A percentile compares a stretch with the other conserved stretches of the same genome.
These are phyloP conservation scores for Albula goreensis DNA, from an alignment of 2,113 vertebrate genomes.

Conservation along the genomic window DNA sequence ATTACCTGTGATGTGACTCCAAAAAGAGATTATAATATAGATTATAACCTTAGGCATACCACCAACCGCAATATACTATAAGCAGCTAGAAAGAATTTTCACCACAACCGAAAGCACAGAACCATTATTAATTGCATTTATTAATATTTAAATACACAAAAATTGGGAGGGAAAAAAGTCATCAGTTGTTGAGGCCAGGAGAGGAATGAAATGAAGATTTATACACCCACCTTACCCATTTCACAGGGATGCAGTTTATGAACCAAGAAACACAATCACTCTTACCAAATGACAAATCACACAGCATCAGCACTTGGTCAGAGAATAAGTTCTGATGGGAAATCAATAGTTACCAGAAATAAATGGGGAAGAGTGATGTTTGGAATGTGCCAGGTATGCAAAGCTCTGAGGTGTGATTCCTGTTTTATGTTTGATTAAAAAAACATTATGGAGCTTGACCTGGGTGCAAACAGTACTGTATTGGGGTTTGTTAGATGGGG, in stretches of 20 bases:
- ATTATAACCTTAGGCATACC: not conserved
- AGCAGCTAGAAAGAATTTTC: too few species aligned
- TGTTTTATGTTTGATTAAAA: not conserved
- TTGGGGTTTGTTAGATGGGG: not conserved
- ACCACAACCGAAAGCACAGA: not conserved
- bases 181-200: not conserved
- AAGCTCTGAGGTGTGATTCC: not conserved
- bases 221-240: not conserved
- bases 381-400: not conserved
- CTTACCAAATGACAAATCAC: not conserved
- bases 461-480: not conserved
- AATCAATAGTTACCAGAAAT: not conserved
- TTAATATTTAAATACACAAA: not conserved
- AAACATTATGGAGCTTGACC: not conserved
- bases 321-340: not conserved
- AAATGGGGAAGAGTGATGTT: not conserved
- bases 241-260: not conserved
- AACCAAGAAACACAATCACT: not conserved
- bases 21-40: too few species aligned
- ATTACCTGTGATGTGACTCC: too few species aligned
- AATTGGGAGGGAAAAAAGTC: not conserved
- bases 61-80: not conserved
- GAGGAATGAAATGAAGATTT: not conserved
- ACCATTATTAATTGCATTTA: not conserved
- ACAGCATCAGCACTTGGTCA: not conserved